phyloP scores from a whole-genome alignment of 2,888 invertebrate species.

The Leptarthrus brevirostris region DNA sequence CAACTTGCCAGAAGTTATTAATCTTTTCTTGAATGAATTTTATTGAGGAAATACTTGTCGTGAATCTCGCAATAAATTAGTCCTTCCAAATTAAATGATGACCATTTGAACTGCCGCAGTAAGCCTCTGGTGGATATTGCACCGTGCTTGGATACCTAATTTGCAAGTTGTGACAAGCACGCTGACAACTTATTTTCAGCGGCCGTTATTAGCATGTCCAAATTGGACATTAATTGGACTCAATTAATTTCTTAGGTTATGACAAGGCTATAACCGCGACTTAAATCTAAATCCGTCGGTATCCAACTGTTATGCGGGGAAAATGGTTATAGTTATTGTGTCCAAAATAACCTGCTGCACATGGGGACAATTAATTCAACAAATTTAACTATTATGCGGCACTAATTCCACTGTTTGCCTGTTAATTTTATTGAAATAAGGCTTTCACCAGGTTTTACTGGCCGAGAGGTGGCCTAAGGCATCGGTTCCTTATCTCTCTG shows the following conservation, averaged over 20 bases:
- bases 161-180: too few species aligned
- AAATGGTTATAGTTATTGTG: background rate
- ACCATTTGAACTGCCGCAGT: too few species aligned
- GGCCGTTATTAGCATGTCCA: background rate
- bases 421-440: slow-evolving; percentile 1
- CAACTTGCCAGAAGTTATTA: background rate
- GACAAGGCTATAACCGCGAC: background rate
- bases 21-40: background rate
- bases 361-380: background rate
- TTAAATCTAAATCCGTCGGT: background rate
- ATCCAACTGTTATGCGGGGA: too few species aligned
- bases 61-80: too few species aligned
- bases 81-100: too few species aligned
- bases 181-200: background rate
- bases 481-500: slow-evolving; percentile 4
- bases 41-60: too few species aligned
- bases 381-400: background rate
- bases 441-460: slow-evolving; percentile 8
- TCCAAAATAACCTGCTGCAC: background rate
- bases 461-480: background rate
- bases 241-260: background rate
- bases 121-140: too few species aligned
- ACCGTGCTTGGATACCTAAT: too few species aligned
- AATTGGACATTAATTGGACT: background rate
- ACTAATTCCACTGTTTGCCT: background rate